Conservation (phyloP, 2,797 vertebrate species). For the Chromis chromis region DNA sequence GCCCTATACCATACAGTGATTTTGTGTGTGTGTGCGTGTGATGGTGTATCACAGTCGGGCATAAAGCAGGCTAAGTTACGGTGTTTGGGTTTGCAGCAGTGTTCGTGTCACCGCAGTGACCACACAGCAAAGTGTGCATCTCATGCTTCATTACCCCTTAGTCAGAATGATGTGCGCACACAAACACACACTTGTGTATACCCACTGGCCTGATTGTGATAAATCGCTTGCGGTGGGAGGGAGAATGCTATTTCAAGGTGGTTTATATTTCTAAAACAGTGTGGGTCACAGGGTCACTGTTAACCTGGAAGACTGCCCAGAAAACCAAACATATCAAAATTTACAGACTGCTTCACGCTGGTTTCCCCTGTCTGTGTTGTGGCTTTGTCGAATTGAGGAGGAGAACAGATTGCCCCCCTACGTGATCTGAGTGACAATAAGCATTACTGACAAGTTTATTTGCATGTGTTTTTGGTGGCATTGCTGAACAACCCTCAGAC, state of each 20-base stretch:
- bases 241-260: slow-evolving; percentile 83
- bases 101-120: slow-evolving; percentile 68
- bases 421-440: slow-evolving; percentile 61
- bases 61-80: slow-evolving; percentile 51
- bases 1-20: slow-evolving; percentile 14
- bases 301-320: slow-evolving; percentile 76
- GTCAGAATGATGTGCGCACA: slow-evolving; percentile 65
- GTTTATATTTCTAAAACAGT: slow-evolving; percentile 83
- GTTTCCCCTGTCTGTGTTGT: slow-evolving; percentile 32
- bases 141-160: slow-evolving; percentile 82
- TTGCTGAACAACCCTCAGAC: slow-evolving; percentile 5
- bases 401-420: slow-evolving; percentile 51
- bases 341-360: slow-evolving; percentile 47
- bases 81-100: slow-evolving; percentile 64
- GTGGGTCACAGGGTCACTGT: slow-evolving; percentile 71
- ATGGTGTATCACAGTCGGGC: slow-evolving; percentile 32
- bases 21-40: slow-evolving; percentile 8
- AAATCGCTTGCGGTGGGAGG: slow-evolving; percentile 74
- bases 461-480: slow-evolving; percentile 31
- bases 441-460: slow-evolving; percentile 26
- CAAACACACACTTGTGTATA: slow-evolving; percentile 42
- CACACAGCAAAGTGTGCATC: slow-evolving; percentile 79
- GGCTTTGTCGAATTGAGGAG: slow-evolving; percentile 39
- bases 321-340: slow-evolving; percentile 69
- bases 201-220: slow-evolving; percentile 82